Evolutionary conservation across 2,113 vertebrate species (phyloP).

Genomic region (Macaca nemestrina): DNA sequence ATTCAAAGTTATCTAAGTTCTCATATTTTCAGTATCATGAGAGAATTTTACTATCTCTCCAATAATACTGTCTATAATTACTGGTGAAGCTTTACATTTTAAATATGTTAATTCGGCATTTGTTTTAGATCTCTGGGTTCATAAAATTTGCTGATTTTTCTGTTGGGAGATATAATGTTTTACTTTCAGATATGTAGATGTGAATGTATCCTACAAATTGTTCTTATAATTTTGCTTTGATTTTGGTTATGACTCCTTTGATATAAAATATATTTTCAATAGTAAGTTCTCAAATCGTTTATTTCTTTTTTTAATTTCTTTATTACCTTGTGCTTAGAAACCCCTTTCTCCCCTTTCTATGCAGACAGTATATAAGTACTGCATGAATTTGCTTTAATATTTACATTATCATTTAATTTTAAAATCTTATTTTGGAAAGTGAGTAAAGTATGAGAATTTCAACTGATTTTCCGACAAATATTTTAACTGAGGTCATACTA

Average conservation of each 20-base stretch:
- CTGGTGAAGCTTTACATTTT: not conserved
- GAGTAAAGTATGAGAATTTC: not conserved
- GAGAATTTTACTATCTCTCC: not conserved
- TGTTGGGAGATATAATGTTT: not conserved
- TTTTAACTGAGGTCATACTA: not conserved
- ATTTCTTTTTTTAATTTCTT: not conserved
- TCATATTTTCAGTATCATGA: not conserved
- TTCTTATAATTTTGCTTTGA: not conserved
- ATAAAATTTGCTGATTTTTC: not conserved
- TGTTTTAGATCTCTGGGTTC: not conserved
- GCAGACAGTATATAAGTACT: not conserved
- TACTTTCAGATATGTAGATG: not conserved
- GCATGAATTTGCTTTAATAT: not conserved
- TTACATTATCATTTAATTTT: not conserved
- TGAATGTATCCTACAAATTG: not conserved
- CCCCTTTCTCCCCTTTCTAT: not conserved
- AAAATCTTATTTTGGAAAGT: not conserved
- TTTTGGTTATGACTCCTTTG: not conserved
- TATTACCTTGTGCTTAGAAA: not conserved
- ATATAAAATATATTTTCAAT: not conserved
- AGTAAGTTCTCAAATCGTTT: not conserved
- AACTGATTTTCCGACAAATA: not conserved
- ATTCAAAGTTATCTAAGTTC: not conserved
- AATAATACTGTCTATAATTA: not conserved
- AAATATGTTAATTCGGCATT: not conserved